A percentile compares a stretch with the other conserved stretches of the same genome.
phyloP scores from a whole-genome alignment of 2,797 vertebrate species.

The Podarcis siculus region DNA sequence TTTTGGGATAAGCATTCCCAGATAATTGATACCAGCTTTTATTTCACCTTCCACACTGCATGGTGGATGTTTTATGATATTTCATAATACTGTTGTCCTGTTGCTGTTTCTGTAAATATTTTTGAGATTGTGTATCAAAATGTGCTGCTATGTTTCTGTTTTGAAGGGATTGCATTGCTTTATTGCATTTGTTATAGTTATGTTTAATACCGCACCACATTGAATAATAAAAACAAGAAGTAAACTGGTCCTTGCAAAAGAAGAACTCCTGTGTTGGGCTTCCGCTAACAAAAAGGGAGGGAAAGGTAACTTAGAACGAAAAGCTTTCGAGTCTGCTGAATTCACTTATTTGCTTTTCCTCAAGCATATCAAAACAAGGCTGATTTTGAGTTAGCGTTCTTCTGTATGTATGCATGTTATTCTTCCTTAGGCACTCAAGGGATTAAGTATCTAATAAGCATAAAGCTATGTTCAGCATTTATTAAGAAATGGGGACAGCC shows the following conservation, averaged over 20 bases:
- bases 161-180: not conserved
- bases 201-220: no score
- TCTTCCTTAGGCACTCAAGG: constrained; percentile 33
- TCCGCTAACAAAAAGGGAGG: not conserved
- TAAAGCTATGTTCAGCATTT: constrained; percentile 51
- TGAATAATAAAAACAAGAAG: not conserved
- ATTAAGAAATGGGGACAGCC: constrained; percentile 51
- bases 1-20: no score
- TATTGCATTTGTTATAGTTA: no score
- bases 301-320: not conserved
- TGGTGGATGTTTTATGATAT: no score
- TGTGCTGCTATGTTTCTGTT: not conserved
- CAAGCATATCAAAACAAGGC: constrained; percentile 12
- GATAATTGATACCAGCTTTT: no score
- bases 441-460: constrained; percentile 57
- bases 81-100: not conserved
- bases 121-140: not conserved
- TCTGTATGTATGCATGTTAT: not conserved
- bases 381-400: constrained; percentile 9
- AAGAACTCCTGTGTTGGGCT: not conserved
- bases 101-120: not conserved
- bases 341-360: constrained; percentile 1
- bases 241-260: not conserved
- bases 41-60: no score
- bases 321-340: not conserved